Evolutionary conservation across 2,797 vertebrate genomes (phyloP).

Genomic region (Fistularia tabacaria): DNA sequence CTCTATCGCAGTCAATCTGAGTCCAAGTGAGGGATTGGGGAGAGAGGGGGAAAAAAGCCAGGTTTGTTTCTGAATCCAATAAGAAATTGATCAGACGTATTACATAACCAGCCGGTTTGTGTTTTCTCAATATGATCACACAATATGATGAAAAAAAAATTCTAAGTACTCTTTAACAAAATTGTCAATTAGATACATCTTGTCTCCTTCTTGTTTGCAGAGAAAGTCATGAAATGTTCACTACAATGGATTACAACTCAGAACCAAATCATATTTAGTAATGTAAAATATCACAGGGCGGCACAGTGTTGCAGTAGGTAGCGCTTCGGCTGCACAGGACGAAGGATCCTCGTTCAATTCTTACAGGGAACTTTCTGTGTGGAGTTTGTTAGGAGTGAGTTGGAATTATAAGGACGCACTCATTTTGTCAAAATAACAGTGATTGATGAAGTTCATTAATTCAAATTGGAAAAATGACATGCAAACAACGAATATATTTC

Average conservation of each 20-base stretch:
- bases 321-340: too few species aligned
- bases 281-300: too few species aligned
- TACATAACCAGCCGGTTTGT: slow-evolving; percentile 29
- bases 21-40: background rate
- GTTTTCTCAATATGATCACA: slow-evolving; percentile 5
- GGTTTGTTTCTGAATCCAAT: slow-evolving; percentile 29
- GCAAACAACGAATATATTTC: too few species aligned
- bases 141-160: slow-evolving; percentile 19
- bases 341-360: too few species aligned
- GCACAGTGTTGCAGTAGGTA: too few species aligned
- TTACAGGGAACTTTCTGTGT: too few species aligned
- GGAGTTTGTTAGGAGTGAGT: too few species aligned
- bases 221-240: slow-evolving; percentile 21
- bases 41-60: background rate
- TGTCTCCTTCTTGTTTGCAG: slow-evolving; percentile 19
- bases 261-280: slow-evolving; percentile 20
- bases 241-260: slow-evolving; percentile 1
- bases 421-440: too few species aligned
- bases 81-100: slow-evolving; percentile 29
- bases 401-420: too few species aligned
- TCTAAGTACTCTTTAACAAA: slow-evolving; percentile 40
- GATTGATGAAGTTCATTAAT: too few species aligned
- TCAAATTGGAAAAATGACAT: too few species aligned
- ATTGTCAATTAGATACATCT: slow-evolving; percentile 32
- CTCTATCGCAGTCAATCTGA: slow-evolving; percentile 23